Evolutionary conservation across 2,113 vertebrate genomes (phyloP).

Genomic region (Eupsittula cactorum): DNA sequence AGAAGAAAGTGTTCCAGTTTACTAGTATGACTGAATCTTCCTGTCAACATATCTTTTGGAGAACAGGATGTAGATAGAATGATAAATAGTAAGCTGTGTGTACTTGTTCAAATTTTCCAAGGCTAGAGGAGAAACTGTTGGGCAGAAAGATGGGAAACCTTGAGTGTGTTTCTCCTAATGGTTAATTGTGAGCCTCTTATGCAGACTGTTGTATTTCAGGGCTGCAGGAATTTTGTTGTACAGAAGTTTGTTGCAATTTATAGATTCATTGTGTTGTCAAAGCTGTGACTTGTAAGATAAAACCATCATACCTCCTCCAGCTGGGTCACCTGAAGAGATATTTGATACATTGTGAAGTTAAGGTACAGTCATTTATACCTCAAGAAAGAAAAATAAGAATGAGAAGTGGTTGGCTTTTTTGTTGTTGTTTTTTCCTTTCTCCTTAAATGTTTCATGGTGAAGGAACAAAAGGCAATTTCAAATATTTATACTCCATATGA

Average conservation of each 20-base stretch:
- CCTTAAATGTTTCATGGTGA: neutral
- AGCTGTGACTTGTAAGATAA: conserved; percentile 51
- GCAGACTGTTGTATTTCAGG: neutral
- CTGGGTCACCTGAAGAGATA: neutral
- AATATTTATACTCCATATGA: neutral
- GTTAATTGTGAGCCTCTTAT: neutral
- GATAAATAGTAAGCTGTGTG: neutral
- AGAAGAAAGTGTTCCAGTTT: neutral
- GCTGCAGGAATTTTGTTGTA: neutral
- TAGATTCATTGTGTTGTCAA: neutral
- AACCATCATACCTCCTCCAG: conserved; percentile 38
- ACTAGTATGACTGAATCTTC: neutral
- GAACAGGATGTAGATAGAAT: neutral
- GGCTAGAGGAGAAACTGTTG: neutral
- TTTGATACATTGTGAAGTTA: neutral
- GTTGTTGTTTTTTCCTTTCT: neutral
- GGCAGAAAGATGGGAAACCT: neutral
- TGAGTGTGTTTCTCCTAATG: neutral
- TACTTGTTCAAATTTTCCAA: neutral
- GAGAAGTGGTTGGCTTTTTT: neutral
- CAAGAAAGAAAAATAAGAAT: neutral
- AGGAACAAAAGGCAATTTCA: neutral
- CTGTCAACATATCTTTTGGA: neutral
- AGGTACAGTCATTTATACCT: conserved; percentile 36
- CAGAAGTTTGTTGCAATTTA: neutral